Evolutionary conservation across 2,113 vertebrate species (phyloP), one percentile per base, ranked within the genome.

Genomic region (Stigmatopora argus): DNA sequence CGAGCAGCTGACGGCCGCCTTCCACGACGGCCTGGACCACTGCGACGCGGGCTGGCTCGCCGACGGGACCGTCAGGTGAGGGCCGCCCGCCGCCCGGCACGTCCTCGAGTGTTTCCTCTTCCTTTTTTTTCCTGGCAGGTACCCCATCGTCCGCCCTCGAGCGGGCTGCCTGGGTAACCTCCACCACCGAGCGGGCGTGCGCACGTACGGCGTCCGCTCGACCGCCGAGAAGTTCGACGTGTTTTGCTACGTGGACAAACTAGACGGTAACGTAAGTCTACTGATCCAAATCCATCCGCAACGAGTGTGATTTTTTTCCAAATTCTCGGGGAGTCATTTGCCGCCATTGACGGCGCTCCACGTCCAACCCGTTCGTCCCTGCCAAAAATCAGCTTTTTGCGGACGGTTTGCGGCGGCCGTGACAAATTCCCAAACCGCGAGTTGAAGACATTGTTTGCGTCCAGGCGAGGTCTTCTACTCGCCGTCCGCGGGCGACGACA

Each of bases 41-140:
- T 99, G 96, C 45, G 96, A 98, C 12, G 96, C 96, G 5, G 96
- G 96, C 59, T 99, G 96, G 96, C 81, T 98, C n/a, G 78, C 94
- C 3, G 96, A 99, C 84, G 92, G 92, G 82, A 89, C 90, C 0
- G 96, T 96, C 70, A 91, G 96, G 96, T 88, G 65, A 73, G 15
- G 13, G 26, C 49, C 21, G 41, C 19, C 7, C 38, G 38, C 38
- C 38, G 7, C 38, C 6, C 6, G 7, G 38, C 6, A 41, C 38
- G 31, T 14, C 3, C 1, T 59, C 45, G 12, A 64, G 18, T 65
- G 18, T 53, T 35, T 31, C n/a, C n/a, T 1, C 11, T 44, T 5
- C 5, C 7, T 0, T 1, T 41, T 19, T 49, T 66, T 55, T 67
- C 64, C 62, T 65, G 74, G 18, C 79, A 99, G 96, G 34, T 99